Percentiles rank a stretch among this genome's conserved stretches.
These are phyloP conservation scores for Ammodramus savannarum DNA, from an alignment of 2,113 vertebrate genomes.

Conservation along the genomic window DNA sequence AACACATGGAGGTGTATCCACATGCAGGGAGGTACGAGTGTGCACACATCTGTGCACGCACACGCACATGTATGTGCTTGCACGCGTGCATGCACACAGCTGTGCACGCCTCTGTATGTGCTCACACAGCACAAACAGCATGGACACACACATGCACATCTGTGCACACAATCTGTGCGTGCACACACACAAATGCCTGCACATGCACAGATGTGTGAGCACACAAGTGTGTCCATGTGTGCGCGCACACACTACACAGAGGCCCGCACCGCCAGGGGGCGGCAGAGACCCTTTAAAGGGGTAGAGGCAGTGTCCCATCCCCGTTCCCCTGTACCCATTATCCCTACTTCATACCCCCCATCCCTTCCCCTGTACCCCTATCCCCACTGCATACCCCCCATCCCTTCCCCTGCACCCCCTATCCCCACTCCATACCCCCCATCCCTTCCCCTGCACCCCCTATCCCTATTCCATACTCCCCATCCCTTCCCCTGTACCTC, in stretches of 20 bases:
- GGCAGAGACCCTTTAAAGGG: slow-evolving; percentile 8
- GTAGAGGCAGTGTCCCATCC: fast-evolving
- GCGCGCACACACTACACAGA: fast-evolving
- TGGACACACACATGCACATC: background rate
- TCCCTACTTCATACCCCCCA: too few relatives aligned
- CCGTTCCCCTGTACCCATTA: too few relatives aligned
- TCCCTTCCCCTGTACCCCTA: background rate
- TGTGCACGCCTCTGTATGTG: background rate
- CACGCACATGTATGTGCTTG: background rate
- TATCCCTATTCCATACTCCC: too few relatives aligned
- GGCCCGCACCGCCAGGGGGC: background rate
- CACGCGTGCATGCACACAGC: too few relatives aligned
- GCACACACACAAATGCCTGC: fast-evolving
- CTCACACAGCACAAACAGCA: background rate
- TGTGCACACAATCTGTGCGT: background rate
- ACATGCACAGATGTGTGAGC: background rate
- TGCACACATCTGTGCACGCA: fast-evolving
- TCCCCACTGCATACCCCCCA: too few relatives aligned
- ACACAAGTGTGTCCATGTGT: too few relatives aligned
- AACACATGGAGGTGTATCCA: fast-evolving
- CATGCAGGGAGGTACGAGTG: fast-evolving
- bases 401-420: background rate
- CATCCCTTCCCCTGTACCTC: too few relatives aligned
- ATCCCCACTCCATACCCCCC: too few relatives aligned
- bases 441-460: too few relatives aligned